phyloP scores from a whole-genome alignment of 2,113 vertebrate genomes.

The Tupaia chinensis region DNA sequence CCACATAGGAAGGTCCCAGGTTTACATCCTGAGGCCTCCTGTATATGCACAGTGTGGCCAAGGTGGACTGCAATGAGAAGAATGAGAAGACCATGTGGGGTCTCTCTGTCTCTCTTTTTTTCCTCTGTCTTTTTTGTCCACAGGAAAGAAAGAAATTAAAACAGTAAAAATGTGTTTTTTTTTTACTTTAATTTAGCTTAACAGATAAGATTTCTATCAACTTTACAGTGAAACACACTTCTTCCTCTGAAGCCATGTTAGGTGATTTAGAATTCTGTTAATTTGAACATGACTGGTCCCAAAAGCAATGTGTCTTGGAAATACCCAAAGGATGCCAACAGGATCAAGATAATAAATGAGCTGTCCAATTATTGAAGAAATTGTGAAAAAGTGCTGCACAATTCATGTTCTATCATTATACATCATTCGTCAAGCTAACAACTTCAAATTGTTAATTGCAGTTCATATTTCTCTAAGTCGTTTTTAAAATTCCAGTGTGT shows the following conservation, averaged over 20 bases:
- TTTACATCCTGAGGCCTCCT: too few species aligned
- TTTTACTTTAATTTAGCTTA: background rate
- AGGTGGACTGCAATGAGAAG: too few species aligned
- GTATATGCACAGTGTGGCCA: too few species aligned
- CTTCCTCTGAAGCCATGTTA: background rate
- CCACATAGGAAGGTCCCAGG: too few species aligned
- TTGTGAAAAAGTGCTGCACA: background rate
- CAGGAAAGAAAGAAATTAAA: too few species aligned
- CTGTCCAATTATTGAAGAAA: conserved; percentile 44
- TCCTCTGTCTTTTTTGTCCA: too few species aligned
- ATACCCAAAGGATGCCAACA: background rate
- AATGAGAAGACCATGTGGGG: too few species aligned
- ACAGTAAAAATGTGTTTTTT: too few species aligned
- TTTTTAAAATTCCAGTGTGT: background rate
- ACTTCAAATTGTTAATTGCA: background rate
- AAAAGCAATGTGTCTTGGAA: background rate
- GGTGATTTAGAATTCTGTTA: background rate
- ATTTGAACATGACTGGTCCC: background rate
- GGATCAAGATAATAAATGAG: conserved; percentile 3
- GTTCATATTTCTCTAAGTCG: conserved; percentile 10
- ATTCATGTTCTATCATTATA: conserved; percentile 24
- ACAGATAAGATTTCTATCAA: background rate
- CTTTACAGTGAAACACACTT: background rate
- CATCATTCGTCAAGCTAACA: conserved; percentile 33
- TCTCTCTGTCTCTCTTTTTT: too few species aligned